These are phyloP conservation scores for Spea bombifrons DNA, from an alignment of 2,113 vertebrate genomes.

Conservation along the genomic window DNA sequence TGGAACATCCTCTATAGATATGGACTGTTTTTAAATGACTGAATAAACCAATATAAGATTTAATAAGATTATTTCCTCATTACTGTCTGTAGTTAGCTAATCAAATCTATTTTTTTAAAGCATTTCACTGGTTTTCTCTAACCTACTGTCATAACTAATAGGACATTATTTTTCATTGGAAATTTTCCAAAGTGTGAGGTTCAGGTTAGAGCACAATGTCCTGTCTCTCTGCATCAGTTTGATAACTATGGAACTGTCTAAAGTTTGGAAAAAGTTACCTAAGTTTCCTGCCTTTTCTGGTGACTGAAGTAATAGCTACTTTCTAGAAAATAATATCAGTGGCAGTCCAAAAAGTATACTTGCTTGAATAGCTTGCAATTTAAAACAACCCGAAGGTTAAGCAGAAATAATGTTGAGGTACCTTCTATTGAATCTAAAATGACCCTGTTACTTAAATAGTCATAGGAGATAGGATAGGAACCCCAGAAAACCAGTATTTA, in stretches of 20 bases:
- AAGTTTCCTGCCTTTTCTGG: neutral
- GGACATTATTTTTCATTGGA: neutral
- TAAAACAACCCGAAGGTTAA: neutral
- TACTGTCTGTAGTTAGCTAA: neutral
- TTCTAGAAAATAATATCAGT: neutral
- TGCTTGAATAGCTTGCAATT: no score
- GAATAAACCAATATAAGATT: no score
- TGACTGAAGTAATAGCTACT: neutral
- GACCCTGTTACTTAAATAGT: no score
- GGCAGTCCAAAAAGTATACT: no score
- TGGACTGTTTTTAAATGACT: no score
- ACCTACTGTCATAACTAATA: neutral
- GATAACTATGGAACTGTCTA: constrained; percentile 2
- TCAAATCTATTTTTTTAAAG: constrained; percentile 2
- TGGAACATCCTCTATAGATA: no score
- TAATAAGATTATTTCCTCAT: no score
- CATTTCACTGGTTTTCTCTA: constrained; percentile 1
- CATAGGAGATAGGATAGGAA: no score
- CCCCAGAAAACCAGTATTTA: no score
- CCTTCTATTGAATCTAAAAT: no score
- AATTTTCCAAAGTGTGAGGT: neutral
- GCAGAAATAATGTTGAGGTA: no score
- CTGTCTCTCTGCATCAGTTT: constrained; percentile 9
- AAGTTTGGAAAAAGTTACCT: constrained; percentile 8
- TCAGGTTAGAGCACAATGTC: neutral